Evolutionary conservation across 2,888 invertebrate genomes (phyloP), one percentile per base, ranked within the genome.

Genomic region (Encarsia formosa): DNA sequence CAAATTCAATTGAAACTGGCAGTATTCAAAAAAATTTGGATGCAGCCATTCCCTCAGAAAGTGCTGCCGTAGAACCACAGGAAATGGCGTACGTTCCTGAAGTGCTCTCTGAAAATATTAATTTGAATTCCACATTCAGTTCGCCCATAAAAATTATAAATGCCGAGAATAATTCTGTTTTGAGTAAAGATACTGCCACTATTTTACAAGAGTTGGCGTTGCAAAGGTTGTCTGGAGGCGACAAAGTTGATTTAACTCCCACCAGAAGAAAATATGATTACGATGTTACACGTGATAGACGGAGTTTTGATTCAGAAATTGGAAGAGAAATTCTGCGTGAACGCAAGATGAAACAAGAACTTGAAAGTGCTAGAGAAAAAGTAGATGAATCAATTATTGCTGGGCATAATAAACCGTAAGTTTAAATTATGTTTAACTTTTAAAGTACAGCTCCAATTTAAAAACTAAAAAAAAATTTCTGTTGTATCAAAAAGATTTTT

Each of bases 251-350:
- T 13, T 57, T 65, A 1, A 46, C 62, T 15, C 37, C 62, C 11
- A 46, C 59, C 2, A 59, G 66, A 31, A 61, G 62, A 22, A 62
- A 65, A 15, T 67, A 68, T 49, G 71, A 73, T 2, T 52, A 63
- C 0, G 71, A 70, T 3, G 52, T 61, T n/a, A 51, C 54, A 16
- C 59, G 63, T n/a, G 71, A 73, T 31, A 61, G 73, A n/a, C 63
- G 75, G 3, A 75, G 71, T 52, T 75, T 77, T 56, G 77, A 78
- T 52, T 76, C 77, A 2, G 78, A 78, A 59, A 77, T 77, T 19
- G 77, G 77, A 1, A 61, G 77, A 8, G 76, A 78, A 55, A 75
- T 77, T 31, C 69, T 77, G 0, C 64, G 75, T 6, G 78, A 78
- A 45, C 63, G 75, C 4, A 74, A 73, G 49, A 75, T 76, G 69